These are phyloP conservation scores for Crocallis elinguaria DNA, from an alignment of 2,888 invertebrate genomes.

Conservation along the genomic window DNA sequence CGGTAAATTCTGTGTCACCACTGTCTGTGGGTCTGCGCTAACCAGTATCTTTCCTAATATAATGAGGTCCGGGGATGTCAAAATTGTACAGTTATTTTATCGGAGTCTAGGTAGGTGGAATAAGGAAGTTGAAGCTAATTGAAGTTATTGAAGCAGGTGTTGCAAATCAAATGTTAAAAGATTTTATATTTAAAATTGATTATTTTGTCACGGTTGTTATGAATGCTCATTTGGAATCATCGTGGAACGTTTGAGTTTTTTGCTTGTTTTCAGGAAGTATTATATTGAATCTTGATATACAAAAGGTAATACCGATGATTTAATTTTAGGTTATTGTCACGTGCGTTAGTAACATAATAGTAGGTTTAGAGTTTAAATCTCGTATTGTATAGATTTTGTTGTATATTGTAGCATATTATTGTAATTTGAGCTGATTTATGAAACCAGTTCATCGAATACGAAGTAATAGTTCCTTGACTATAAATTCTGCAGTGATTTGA, in stretches of 20 bases:
- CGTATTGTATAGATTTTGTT: no score
- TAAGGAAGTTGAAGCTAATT: slow-evolving; percentile 32
- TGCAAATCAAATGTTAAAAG: slow-evolving; percentile 17
- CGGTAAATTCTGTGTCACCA: slow-evolving; percentile 64
- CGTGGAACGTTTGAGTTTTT: not conserved
- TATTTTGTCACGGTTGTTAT: slow-evolving; percentile 21
- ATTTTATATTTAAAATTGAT: slow-evolving; percentile 2
- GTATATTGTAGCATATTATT: no score
- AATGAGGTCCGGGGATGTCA: slow-evolving; percentile 32
- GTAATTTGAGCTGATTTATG: no score
- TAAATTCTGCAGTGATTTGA: no score
- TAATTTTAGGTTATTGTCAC: no score
- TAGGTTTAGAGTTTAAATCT: no score
- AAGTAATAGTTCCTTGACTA: no score
- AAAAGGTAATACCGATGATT: no score
- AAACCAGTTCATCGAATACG: no score
- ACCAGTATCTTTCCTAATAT: slow-evolving; percentile 50
- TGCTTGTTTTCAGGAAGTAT: not conserved
- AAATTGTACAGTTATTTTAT: slow-evolving; percentile 30
- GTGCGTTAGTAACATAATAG: no score
- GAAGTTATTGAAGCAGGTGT: slow-evolving; percentile 26
- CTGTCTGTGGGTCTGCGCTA: slow-evolving; percentile 25
- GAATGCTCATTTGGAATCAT: not conserved
- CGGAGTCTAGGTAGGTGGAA: slow-evolving; percentile 19
- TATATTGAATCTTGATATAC: not conserved